Conservation (phyloP, 1,140 invertebrate genomes). For the Potamilus streckersoni region DNA sequence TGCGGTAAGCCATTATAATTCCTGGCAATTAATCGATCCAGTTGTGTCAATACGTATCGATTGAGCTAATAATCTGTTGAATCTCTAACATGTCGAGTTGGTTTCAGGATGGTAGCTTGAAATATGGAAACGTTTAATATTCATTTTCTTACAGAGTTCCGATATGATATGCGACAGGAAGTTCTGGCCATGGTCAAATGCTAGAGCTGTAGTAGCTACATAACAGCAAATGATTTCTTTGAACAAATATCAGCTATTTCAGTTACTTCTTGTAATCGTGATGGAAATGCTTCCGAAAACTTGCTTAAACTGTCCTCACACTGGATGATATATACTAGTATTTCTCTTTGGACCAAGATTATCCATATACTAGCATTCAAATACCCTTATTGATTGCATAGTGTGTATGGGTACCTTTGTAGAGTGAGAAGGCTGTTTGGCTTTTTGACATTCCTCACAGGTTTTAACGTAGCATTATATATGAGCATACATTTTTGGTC, state of each 20-base stretch:
- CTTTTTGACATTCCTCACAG: constrained; percentile 39
- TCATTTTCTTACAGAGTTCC: no score
- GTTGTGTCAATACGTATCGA: constrained; percentile 28
- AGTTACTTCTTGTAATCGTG: background rate
- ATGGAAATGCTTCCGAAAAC: constrained; percentile 32
- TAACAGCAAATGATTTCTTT: no score
- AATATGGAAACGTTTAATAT: no score
- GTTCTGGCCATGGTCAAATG: no score
- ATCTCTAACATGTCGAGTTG: no score
- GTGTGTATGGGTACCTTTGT: constrained; percentile 26
- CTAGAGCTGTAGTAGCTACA: no score
- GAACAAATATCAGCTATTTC: no score
- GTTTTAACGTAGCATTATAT: constrained; percentile 33
- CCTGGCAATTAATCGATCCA: constrained; percentile 15
- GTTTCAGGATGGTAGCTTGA: no score
- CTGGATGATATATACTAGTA: constrained; percentile 33
- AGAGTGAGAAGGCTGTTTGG: constrained; percentile 22
- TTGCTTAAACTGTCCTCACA: constrained; percentile 33
- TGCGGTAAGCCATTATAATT: constrained; percentile 24
- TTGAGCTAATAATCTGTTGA: constrained; percentile 6
- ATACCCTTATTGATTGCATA: constrained; percentile 30
- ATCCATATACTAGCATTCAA: constrained; percentile 30
- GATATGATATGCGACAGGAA: no score
- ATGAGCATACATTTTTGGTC: constrained; percentile 35
- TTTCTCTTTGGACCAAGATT: background rate